Percentiles rank a stretch among this genome's conserved stretches.
Conservation (phyloP, 2,888 invertebrate genomes). For the Thysanoteuthis rhombus region DNA sequence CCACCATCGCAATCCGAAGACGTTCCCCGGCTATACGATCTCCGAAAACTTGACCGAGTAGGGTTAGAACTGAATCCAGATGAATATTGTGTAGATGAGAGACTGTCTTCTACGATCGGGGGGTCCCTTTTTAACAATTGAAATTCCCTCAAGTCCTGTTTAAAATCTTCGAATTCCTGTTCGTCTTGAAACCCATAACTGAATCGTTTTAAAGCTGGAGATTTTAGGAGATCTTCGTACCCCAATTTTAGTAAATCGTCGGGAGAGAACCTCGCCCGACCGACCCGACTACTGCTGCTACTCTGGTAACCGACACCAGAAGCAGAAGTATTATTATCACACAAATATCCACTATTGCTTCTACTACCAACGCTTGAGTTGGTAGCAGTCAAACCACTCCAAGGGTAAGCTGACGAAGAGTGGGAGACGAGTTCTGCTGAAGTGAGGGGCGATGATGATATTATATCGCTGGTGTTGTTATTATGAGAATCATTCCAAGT, state of each 20-base stretch:
- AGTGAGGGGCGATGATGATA: not conserved
- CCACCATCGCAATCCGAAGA: not conserved
- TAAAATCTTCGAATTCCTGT: constrained; percentile 61
- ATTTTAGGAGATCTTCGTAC: constrained; percentile 45
- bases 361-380: not conserved
- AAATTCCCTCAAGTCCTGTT: constrained; percentile 54
- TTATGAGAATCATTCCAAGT: not conserved
- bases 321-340: not conserved
- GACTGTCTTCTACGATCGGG: not conserved
- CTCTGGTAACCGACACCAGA: not conserved
- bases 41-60: not conserved
- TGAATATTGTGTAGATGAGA: not conserved
- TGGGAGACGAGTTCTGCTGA: not conserved
- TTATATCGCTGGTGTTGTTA: not conserved
- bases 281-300: not conserved
- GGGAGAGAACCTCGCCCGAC: constrained; percentile 27
- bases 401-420: not conserved
- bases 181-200: constrained; percentile 55
- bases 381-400: not conserved
- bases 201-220: constrained; percentile 46
- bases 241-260: constrained; percentile 42
- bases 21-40: not conserved
- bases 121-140: constrained; percentile 35
- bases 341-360: not conserved
- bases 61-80: not conserved